Base-by-base conservation (phyloP, 2,113 vertebrate genomes). In the Aspidoscelis tigris region DNA sequence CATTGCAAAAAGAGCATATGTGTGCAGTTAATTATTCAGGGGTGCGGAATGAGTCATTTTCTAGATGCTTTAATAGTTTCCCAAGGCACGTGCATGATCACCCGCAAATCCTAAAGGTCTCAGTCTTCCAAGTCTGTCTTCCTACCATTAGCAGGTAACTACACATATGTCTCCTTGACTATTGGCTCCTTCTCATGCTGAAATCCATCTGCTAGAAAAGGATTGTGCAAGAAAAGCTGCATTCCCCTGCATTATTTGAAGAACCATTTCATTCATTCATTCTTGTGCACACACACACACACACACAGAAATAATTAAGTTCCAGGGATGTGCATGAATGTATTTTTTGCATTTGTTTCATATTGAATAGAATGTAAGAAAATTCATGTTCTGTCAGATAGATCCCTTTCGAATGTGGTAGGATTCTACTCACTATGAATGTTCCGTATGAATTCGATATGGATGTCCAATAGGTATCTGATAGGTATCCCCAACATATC, bases 121-220 rank as follows among this genome's bases (percentile, higher is more conserved):
- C 39, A 85, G 61, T 20, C 84, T 65, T 33, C 69, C 47, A n/a
- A n/a, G 26, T 24, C 69, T 41, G 78, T 71, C 65, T 58, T 80
- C 78, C 61, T 76, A 72, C 78, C 64, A 85, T 55, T 68, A 26
- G 44, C 84, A 76, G 22, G n/a, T 85, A 80, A 50, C 33, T 14
- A 1, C 20, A 20, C 0, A 10, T 76, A 39, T 0, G 0, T 43
- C 88, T 47, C 20, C 14, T 76, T 47, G 24, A 16, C 39, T 84
- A 47, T 80, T 55, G 2, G 47, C 1, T 26, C 24, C 24, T 76
- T 87, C 55, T 53, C 70, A 18, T 21, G 11, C 65, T 68, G 5
- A 43, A 4, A 2, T 76, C 81, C 74, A 22, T 71, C 55, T 83
- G 11, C 85, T 74, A 78, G 43, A 22, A 72, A 73, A 69, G 22